These are phyloP conservation scores for Cylindroiulus punctatus DNA, from an alignment of 2,888 invertebrate species.

Conservation along the genomic window DNA sequence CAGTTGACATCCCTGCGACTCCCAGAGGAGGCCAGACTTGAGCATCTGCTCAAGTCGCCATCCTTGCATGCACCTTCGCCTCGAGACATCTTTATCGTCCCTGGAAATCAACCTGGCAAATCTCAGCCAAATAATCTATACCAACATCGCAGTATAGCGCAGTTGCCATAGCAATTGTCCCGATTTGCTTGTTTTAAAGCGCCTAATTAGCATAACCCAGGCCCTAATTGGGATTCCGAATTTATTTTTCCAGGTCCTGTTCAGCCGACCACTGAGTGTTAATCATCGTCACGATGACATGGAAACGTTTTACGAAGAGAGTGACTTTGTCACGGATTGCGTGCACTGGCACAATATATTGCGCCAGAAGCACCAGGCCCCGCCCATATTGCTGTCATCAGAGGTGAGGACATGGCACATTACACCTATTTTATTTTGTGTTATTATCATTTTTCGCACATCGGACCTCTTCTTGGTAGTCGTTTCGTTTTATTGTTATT, in stretches of 20 bases:
- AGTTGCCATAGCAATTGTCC: background rate
- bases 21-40: too few species aligned
- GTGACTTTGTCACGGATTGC: slow-evolving; percentile 55
- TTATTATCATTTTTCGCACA: too few species aligned
- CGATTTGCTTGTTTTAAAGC: background rate
- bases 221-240: background rate
- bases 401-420: slow-evolving; percentile 70
- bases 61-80: background rate
- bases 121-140: background rate
- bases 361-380: slow-evolving; percentile 50
- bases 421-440: too few species aligned
- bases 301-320: slow-evolving; percentile 52
- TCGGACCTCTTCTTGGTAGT: too few species aligned
- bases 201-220: slow-evolving; percentile 5
- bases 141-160: background rate
- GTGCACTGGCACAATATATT: slow-evolving; percentile 49
- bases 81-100: background rate
- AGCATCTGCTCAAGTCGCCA: too few species aligned
- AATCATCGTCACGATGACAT: slow-evolving; percentile 47
- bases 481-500: too few species aligned
- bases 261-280: slow-evolving; percentile 53
- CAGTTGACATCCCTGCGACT: too few species aligned
- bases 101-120: background rate
- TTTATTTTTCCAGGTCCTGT: slow-evolving; percentile 49
- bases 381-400: slow-evolving; percentile 68